Base-by-base conservation (phyloP, 2,113 vertebrate genomes). In the Aleadryas rufinucha region DNA sequence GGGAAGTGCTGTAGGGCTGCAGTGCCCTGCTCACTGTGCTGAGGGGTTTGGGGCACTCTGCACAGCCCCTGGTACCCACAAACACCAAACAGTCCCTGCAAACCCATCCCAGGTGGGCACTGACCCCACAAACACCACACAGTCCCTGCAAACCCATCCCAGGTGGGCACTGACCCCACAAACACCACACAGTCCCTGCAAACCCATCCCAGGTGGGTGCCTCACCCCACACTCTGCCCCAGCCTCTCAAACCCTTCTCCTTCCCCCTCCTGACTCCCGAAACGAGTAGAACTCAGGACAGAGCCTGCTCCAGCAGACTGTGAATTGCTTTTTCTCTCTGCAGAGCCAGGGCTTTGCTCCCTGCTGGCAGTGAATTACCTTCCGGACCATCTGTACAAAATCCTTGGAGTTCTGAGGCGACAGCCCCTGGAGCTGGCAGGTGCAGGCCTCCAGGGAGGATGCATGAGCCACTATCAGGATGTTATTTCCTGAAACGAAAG, bases 331-430 rank as follows among this genome's bases (percentile, higher is more conserved):
- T 53, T 33, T 13, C 6, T 18, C 39, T 4, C 11, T 13, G 53
- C 23, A n/a, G 21, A 63, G 63, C 16, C 39, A 23, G 72, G 89
- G 72, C 65, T 80, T 44, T 44, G 31, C 68, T 39, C 82, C 56
- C 41, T 2, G 70, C n/a, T 33, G 33, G 16, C 52, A 74, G n/a
- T n/a, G n/a, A n/a, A 81, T 98, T 95, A 99, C 99, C 99, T 99
- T 99, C 91, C 99, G 97, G 93, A 99, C 99, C 97, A 99, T 99
- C 97, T 99, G 99, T 28, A 99, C 99, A 64, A 99, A 99, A 97
- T 99, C 99, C 98, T 99, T 99, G 96, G 99, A 98, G 97, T 99
- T 99, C 97, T 99, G 99, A 2, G 99, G 99, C 0, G 98, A 99
- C 50, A 99, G 99, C 74, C 99, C 99, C 76, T 99, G 99, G 81